Evolutionary conservation across 92 coral and sea anemone species (phyloP).

Genomic region (Siderastrea siderea): DNA sequence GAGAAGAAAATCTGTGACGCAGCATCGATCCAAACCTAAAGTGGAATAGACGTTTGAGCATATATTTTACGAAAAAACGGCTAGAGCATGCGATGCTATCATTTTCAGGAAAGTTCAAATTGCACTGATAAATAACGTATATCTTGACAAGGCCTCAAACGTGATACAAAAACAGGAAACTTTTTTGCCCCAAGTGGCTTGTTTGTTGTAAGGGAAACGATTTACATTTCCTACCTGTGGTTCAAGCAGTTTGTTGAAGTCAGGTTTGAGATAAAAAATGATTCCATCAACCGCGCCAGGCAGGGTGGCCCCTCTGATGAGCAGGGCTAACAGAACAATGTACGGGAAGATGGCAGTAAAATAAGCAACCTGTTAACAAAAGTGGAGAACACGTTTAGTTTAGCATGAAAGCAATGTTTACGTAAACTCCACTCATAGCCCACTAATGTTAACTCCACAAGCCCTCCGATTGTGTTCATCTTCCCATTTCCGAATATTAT

Average conservation of each 20-base stretch:
- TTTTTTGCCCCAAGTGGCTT: no score
- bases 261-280: constrained; percentile 86
- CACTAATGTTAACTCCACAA: no score
- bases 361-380: constrained; percentile 81
- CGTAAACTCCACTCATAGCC: no score
- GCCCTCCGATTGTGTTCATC: no score
- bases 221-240: constrained; percentile 65
- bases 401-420: neutral
- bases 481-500: no score
- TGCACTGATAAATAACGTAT: no score
- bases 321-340: constrained; percentile 72
- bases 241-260: constrained; percentile 75
- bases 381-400: neutral
- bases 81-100: no score
- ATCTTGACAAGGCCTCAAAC: no score
- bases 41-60: neutral
- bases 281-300: constrained; percentile 90
- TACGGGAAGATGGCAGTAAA: constrained; percentile 94
- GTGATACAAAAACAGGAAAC: no score
- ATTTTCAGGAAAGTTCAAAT: no score
- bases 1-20: constrained; percentile 96
- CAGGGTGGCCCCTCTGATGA: constrained; percentile 94
- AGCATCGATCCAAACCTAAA: constrained; percentile 95
- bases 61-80: no score
- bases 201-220: no score